Evolutionary conservation across 2,113 vertebrate species (phyloP), one percentile per base, ranked within the genome.

Genomic region (Thryonomys swinderianus): DNA sequence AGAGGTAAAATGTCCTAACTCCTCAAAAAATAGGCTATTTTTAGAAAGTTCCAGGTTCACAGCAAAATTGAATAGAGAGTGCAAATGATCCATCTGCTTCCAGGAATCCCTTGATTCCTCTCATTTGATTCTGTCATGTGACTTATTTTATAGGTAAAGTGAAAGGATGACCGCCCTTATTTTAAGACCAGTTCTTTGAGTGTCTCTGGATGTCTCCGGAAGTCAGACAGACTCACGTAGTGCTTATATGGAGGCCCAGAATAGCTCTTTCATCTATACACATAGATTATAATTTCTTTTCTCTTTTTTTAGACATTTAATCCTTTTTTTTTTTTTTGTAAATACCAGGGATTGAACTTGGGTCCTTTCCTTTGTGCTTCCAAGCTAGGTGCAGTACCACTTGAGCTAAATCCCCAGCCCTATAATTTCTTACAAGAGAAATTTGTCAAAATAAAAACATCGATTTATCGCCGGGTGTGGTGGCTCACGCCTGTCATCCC

Each of bases 381-480:
- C n/a, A n/a, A n/a, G n/a, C n/a, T n/a, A n/a, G n/a, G n/a, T n/a
- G n/a, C n/a, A n/a, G n/a, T n/a, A n/a, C n/a, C n/a, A n/a, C n/a
- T n/a, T n/a, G n/a, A n/a, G n/a, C n/a, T n/a, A n/a, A n/a, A n/a
- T n/a, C n/a, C n/a, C n/a, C n/a, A n/a, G n/a, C n/a, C n/a, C n/a
- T 53, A 1, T 81, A n/a, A 87, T 64, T 91, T 91, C 21, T 82
- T 84, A 6, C n/a, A 34, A 62, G 18, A 80, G 20, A 64, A 85
- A 84, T 40, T 91, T 59, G 5, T 88, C 23, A 86, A 87, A 86
- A 90, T 61, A 32, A 84, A 90, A 84, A 62, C 25, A 59, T 10
- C 57, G 27, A 11, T 42, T 67, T 79, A 85, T 81, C n/a, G n/a
- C n/a, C n/a, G n/a, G n/a, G n/a, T n/a, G n/a, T n/a, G n/a, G n/a